A percentile compares a stretch with the other conserved stretches of the same genome.
phyloP scores from a whole-genome alignment of 2,888 invertebrate genomes.

The Trichacis sp. region DNA sequence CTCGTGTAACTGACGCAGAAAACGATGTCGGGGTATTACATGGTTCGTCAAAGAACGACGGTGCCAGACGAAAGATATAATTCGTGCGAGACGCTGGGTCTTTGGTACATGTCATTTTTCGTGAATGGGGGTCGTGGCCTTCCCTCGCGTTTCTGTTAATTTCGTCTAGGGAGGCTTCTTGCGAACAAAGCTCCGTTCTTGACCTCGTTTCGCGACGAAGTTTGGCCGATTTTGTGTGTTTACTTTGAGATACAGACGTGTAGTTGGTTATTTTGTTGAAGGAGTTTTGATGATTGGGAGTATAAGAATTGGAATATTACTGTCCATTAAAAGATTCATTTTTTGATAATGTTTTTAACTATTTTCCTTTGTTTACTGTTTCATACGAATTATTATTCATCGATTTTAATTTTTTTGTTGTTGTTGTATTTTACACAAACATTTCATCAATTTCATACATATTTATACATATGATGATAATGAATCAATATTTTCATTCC shows the following conservation, averaged over 20 bases:
- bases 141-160: neutral
- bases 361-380: no score
- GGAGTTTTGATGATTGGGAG: no score
- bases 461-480: no score
- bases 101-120: conserved; percentile 10
- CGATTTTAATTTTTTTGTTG: no score
- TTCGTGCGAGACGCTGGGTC: neutral
- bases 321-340: no score
- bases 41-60: conserved; percentile 1
- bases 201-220: conserved; percentile 18
- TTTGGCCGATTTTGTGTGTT: conserved; percentile 3
- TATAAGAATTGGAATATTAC: no score
- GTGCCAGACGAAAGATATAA: conserved; percentile 38
- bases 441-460: no score
- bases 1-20: conserved; percentile 47
- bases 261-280: neutral
- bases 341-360: no score
- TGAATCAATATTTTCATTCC: no score
- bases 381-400: no score
- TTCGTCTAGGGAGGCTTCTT: neutral
- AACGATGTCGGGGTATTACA: conserved; percentile 14
- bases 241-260: neutral
- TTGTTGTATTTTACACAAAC: no score
- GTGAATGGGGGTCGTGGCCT: neutral
- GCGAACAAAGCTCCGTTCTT: conserved; percentile 24